Conservation (phyloP, 2,888 invertebrate genomes). For the Lypha dubia region DNA sequence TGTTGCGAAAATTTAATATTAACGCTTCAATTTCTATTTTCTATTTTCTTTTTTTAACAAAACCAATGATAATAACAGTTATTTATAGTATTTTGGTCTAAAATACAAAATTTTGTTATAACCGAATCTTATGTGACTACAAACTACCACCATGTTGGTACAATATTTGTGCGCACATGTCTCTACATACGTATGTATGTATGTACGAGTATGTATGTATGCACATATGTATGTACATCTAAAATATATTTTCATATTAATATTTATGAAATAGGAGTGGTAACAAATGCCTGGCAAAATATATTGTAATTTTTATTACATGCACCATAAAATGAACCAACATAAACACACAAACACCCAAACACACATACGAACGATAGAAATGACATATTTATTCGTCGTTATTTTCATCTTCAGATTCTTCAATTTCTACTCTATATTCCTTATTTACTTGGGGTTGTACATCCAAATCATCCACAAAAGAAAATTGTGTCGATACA, state of each 20-base stretch:
- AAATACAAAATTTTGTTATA: conserved; percentile 36
- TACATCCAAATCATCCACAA: neutral
- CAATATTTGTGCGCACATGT: neutral
- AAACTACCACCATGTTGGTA: neutral
- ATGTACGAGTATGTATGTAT: neutral
- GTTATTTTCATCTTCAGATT: neutral
- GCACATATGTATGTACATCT: neutral
- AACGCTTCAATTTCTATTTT: too few species aligned
- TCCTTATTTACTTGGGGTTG: neutral
- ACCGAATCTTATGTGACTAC: conserved; percentile 30
- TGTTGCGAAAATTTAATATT: conserved; percentile 62
- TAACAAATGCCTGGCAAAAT: conserved; percentile 20
- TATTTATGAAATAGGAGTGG: conserved; percentile 32
- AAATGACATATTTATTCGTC: neutral
- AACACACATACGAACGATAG: neutral
- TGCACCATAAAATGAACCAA: neutral
- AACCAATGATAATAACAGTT: conserved; percentile 66
- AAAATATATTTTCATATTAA: conserved; percentile 37
- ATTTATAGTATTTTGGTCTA: conserved; percentile 61
- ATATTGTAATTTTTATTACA: conserved; percentile 17
- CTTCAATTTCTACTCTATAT: conserved; percentile 9
- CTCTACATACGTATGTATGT: neutral
- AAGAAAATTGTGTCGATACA: conserved; percentile 20
- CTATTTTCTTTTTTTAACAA: conserved; percentile 44
- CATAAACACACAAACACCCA: neutral